Percentiles rank a stretch among this genome's conserved stretches.
Conservation (phyloP, 2,888 invertebrate genomes). For the Mythimna lalbum region DNA sequence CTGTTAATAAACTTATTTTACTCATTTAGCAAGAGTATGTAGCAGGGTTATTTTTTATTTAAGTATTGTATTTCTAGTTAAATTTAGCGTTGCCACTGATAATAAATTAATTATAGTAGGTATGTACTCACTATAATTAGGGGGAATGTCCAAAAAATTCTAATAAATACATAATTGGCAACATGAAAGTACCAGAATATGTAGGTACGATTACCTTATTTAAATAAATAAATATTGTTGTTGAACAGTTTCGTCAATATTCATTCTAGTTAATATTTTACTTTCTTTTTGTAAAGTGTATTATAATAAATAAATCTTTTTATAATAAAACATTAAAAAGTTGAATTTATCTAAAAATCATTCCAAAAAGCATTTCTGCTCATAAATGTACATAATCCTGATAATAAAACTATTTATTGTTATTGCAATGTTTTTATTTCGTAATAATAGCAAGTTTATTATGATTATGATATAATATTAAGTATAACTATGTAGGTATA, state of each 20-base stretch:
- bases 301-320: conserved; percentile 4
- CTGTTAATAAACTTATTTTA: too few species aligned
- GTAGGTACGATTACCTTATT: conserved; percentile 9
- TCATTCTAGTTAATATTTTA: conserved; percentile 1
- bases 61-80: too few species aligned
- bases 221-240: not conserved
- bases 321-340: not conserved
- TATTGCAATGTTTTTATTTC: conserved; percentile 51
- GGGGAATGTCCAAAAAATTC: conserved; percentile 29
- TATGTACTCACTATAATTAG: not conserved
- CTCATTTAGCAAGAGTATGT: too few species aligned
- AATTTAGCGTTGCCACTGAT: too few species aligned
- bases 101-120: not conserved
- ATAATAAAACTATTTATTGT: conserved; percentile 62
- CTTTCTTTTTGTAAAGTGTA: conserved; percentile 19
- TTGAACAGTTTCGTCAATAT: not conserved
- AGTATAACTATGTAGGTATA: not conserved
- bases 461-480: conserved; percentile 5
- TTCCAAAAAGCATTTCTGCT: conserved; percentile 46
- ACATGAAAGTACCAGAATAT: conserved; percentile 14
- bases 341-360: conserved; percentile 24
- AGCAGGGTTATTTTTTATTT: too few species aligned
- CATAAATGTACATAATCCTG: conserved; percentile 57
- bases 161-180: conserved; percentile 21
- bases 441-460: conserved; percentile 32